phyloP scores from a whole-genome alignment of 2,888 invertebrate genomes.

The Euzophera pinguis region DNA sequence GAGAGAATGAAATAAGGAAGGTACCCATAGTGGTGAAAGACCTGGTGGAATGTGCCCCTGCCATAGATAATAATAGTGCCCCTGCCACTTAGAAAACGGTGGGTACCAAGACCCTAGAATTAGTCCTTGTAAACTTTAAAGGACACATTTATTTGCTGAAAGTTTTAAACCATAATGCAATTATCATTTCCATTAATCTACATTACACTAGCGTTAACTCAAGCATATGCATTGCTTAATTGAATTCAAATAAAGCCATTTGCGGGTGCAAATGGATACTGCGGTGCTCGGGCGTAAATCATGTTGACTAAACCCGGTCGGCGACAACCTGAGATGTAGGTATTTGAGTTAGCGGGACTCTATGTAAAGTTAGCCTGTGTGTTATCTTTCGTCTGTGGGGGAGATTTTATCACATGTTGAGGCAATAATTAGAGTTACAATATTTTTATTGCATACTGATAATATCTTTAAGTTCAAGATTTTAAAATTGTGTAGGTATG shows the following conservation, averaged over 20 bases:
- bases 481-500: no score
- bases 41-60: no score
- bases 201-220: constrained; percentile 4
- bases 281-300: background rate
- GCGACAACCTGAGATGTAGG: background rate
- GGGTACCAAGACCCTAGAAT: no score
- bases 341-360: background rate
- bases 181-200: background rate
- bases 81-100: no score
- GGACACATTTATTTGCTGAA: background rate
- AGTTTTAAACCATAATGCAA: background rate
- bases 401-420: no score
- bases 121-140: background rate
- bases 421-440: no score
- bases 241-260: constrained; percentile 9
- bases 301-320: background rate
- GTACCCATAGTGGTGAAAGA: no score
- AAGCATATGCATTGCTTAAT: constrained; percentile 9
- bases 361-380: background rate
- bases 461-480: no score
- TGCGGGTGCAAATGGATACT: background rate
- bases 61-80: no score
- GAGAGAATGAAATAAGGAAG: no score
- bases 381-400: background rate
- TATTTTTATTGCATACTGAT: no score